Evolutionary conservation across 2,113 vertebrate genomes (phyloP).

Genomic region (Pseudopodoces humilis): DNA sequence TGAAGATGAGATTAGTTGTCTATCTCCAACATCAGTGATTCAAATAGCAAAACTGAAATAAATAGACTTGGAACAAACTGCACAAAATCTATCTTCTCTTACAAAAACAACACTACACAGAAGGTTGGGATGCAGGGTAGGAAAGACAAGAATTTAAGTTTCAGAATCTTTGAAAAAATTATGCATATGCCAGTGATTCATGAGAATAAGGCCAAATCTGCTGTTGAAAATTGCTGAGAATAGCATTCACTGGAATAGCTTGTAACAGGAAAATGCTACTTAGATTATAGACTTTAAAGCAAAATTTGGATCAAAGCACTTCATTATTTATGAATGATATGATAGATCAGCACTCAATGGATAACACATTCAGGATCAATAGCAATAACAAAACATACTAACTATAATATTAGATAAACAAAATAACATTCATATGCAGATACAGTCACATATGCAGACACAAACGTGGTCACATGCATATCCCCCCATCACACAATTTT

Average conservation of each 20-base stretch:
- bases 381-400: neutral
- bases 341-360: neutral
- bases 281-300: neutral
- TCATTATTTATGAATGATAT: neutral
- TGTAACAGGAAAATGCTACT: neutral
- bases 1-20: neutral
- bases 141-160: neutral
- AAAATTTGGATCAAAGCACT: neutral
- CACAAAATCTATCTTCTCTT: neutral
- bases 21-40: neutral
- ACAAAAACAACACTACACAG: neutral
- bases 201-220: neutral
- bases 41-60: neutral
- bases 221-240: neutral
- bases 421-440: neutral
- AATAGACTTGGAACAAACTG: neutral
- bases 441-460: neutral
- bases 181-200: neutral
- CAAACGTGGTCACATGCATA: fast-evolving
- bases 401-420: neutral
- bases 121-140: neutral
- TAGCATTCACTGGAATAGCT: neutral
- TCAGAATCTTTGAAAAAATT: neutral
- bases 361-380: neutral
- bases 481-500: fast-evolving